phyloP scores from a whole-genome alignment of 2,888 invertebrate species.

The Cephalotes varians region DNA sequence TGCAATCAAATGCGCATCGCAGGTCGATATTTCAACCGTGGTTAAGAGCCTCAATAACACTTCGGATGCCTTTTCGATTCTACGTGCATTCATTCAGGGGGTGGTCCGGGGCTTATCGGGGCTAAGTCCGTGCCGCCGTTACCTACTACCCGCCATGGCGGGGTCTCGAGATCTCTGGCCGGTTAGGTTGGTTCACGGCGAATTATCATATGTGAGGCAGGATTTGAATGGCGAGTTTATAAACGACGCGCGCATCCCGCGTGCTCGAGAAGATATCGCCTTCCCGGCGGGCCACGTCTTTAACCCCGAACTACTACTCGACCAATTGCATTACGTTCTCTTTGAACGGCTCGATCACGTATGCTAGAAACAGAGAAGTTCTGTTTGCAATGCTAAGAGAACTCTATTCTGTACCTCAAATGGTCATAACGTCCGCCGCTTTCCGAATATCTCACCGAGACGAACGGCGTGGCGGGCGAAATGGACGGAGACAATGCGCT shows the following conservation, averaged over 20 bases:
- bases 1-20: neutral
- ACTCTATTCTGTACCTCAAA: conserved; percentile 41
- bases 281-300: conserved; percentile 28
- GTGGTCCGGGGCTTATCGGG: conserved; percentile 74
- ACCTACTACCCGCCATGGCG: conserved; percentile 61
- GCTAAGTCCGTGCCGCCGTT: conserved; percentile 65
- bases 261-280: conserved; percentile 44
- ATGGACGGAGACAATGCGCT: conserved; percentile 70
- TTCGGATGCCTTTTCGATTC: conserved; percentile 30
- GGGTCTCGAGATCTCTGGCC: conserved; percentile 66
- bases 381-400: neutral
- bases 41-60: conserved; percentile 53
- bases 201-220: conserved; percentile 73
- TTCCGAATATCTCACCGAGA: conserved; percentile 71
- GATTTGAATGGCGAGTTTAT: conserved; percentile 74
- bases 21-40: conserved; percentile 41
- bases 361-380: neutral
- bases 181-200: conserved; percentile 68
- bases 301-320: conserved; percentile 33
- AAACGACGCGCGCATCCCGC: conserved; percentile 68
- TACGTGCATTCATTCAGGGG: conserved; percentile 61
- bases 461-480: conserved; percentile 59
- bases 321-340: conserved; percentile 38
- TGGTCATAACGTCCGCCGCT: conserved; percentile 53
- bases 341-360: neutral